phyloP scores from a whole-genome alignment of 2,797 vertebrate genomes.

The Artibeus jamaicensis region DNA sequence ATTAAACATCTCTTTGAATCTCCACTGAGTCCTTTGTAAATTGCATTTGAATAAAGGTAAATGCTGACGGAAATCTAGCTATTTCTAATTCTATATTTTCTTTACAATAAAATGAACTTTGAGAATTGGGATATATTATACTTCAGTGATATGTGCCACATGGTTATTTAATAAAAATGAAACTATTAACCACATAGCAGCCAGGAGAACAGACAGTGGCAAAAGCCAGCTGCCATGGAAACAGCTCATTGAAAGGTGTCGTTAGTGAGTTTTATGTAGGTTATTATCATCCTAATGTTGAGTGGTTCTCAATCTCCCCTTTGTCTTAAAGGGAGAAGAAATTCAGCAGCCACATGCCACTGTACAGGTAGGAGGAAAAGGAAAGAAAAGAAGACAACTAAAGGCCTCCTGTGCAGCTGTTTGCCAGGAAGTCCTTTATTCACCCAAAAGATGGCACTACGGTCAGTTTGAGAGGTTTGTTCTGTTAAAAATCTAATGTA shows the following conservation, averaged over 20 bases:
- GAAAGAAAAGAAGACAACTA: not conserved
- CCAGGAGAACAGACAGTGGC: not conserved
- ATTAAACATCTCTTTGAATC: slow-evolving; percentile 8
- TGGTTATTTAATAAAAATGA: not conserved
- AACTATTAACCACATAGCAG: not conserved
- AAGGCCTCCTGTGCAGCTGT: not conserved
- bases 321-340: not conserved
- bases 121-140: not conserved
- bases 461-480: not conserved
- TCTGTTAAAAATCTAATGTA: not conserved
- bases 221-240: not conserved
- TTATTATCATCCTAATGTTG: not conserved
- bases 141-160: not conserved
- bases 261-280: not conserved
- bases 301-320: not conserved
- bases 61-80: not conserved
- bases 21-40: not conserved
- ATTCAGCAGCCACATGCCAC: not conserved
- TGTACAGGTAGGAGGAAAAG: rapidly evolving
- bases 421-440: not conserved
- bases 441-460: not conserved
- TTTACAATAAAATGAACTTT: slow-evolving; percentile 1
- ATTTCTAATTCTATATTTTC: not conserved
- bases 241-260: not conserved
- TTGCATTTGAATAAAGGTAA: not conserved